A percentile compares a stretch with the other conserved stretches of the same genome.
Evolutionary conservation across 2,888 invertebrate genomes (phyloP).

Genomic region (Dioctria rufipes): DNA sequence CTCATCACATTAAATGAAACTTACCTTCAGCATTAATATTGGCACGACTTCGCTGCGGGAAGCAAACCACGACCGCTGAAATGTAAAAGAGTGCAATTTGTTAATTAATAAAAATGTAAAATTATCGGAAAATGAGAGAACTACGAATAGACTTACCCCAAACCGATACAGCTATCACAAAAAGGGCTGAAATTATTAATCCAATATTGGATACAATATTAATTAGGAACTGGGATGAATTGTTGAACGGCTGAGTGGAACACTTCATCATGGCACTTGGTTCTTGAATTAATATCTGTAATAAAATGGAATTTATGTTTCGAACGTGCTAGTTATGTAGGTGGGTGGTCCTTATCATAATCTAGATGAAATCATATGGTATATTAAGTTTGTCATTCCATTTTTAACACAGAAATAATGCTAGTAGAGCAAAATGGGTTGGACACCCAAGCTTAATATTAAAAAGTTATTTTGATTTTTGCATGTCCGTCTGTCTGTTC

Average conservation of each 20-base stretch:
- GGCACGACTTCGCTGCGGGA: constrained; percentile 65
- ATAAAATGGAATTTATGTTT: background rate
- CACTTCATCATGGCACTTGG: constrained; percentile 65
- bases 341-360: too few relatives aligned
- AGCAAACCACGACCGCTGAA: constrained; percentile 67
- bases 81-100: constrained; percentile 50
- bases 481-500: too few relatives aligned
- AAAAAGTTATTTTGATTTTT: too few relatives aligned
- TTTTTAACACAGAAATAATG: too few relatives aligned
- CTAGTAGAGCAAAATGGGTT: too few relatives aligned
- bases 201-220: constrained; percentile 67
- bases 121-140: background rate
- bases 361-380: too few relatives aligned
- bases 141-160: constrained; percentile 66
- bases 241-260: constrained; percentile 63
- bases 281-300: constrained; percentile 66
- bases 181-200: constrained; percentile 65
- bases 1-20: constrained; percentile 68
- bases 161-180: constrained; percentile 65
- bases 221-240: constrained; percentile 63
- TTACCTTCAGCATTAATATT: constrained; percentile 70
- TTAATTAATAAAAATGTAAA: constrained; percentile 11
- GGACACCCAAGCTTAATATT: too few relatives aligned
- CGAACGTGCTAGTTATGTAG: too few relatives aligned
- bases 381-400: too few relatives aligned